phyloP scores from a whole-genome alignment of 1,140 invertebrate genomes.

The Brachionus rubens region DNA sequence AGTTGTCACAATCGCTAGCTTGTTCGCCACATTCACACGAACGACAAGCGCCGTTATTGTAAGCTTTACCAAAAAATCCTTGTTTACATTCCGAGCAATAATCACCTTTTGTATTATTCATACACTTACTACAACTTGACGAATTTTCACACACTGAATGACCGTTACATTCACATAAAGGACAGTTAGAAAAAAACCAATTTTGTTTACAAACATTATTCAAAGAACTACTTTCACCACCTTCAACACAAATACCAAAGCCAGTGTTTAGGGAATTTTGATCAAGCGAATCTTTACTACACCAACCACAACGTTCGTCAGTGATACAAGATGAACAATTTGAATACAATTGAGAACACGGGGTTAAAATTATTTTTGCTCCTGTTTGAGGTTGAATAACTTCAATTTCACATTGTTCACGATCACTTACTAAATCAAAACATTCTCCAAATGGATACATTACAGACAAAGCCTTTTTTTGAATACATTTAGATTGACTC shows the following conservation, averaged over 20 bases:
- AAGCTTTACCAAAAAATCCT: conserved; percentile 26
- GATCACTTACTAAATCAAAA: neutral
- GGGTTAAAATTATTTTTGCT: neutral
- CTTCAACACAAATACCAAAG: conserved; percentile 15
- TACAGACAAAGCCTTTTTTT: conserved; percentile 22
- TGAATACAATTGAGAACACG: conserved; percentile 33
- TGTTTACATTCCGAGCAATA: conserved; percentile 4
- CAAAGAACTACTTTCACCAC: neutral
- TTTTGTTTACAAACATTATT: neutral
- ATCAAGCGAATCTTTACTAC: neutral
- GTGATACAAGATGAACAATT: conserved; percentile 41
- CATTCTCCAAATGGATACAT: conserved; percentile 31
- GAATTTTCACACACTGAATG: conserved; percentile 27
- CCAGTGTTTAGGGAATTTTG: neutral
- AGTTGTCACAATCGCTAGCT: conserved; percentile 20
- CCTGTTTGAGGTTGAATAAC: neutral
- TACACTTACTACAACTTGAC: neutral
- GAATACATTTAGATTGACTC: conserved; percentile 16
- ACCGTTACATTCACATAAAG: conserved; percentile 43
- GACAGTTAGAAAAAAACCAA: conserved; percentile 39
- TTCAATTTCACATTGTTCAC: neutral
- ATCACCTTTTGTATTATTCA: conserved; percentile 37
- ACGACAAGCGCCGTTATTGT: conserved; percentile 11
- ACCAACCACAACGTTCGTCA: conserved; percentile 42
- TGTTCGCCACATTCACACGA: conserved; percentile 25